These are phyloP conservation scores for Gandaritis pyraliata DNA, from an alignment of 2,888 invertebrate species.

Conservation along the genomic window DNA sequence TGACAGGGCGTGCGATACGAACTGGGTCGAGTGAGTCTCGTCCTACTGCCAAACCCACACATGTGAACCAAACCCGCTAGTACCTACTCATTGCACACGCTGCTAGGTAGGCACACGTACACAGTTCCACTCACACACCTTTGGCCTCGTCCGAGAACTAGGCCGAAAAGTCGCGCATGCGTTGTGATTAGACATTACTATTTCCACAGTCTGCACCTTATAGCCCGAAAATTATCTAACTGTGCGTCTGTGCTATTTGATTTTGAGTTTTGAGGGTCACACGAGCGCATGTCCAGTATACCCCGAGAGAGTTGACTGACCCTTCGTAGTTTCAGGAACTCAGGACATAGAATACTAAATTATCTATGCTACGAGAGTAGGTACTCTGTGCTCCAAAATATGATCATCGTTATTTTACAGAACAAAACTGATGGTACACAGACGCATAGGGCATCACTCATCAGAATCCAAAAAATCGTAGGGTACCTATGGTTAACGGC, in stretches of 20 bases:
- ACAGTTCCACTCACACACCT: constrained; percentile 26
- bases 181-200: constrained; percentile 28
- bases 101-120: constrained; percentile 49
- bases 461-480: too few relatives aligned
- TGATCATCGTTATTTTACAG: too few relatives aligned
- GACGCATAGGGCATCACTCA: too few relatives aligned
- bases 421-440: too few relatives aligned
- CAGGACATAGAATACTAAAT: background rate
- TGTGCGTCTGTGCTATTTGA: constrained; percentile 3
- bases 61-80: constrained; percentile 45
- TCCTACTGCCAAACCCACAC: constrained; percentile 68
- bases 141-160: constrained; percentile 50
- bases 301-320: constrained; percentile 5
- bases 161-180: constrained; percentile 73
- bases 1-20: constrained; percentile 37
- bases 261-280: constrained; percentile 14
- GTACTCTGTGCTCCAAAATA: too few relatives aligned
- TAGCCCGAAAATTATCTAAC: constrained; percentile 17
- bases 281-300: constrained; percentile 4
- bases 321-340: background rate
- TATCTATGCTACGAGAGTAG: too few relatives aligned
- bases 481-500: too few relatives aligned
- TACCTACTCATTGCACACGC: constrained; percentile 2
- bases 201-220: constrained; percentile 18
- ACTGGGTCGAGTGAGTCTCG: constrained; percentile 67